These are phyloP conservation scores for Macrocentrus cingulum DNA, from an alignment of 1,140 invertebrate species.

Conservation along the genomic window DNA sequence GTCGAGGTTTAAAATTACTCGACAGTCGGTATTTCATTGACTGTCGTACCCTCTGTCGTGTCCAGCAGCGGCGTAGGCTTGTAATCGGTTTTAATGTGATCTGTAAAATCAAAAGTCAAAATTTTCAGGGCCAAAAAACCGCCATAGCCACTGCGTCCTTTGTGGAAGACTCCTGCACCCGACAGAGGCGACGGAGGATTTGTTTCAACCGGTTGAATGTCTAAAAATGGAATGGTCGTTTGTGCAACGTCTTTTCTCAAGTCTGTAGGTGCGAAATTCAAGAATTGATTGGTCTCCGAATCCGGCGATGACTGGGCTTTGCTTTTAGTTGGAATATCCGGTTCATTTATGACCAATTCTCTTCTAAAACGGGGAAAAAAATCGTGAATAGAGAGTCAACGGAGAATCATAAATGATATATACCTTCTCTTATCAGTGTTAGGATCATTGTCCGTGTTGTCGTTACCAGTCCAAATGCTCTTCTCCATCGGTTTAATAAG, in stretches of 20 bases:
- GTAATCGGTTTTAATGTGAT: slow-evolving; percentile 61
- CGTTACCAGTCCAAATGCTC: slow-evolving; percentile 78
- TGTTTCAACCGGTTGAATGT: slow-evolving; percentile 71
- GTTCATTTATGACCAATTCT: slow-evolving; percentile 62
- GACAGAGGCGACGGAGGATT: slow-evolving; percentile 65
- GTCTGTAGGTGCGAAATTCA: slow-evolving; percentile 75
- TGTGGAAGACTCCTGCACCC: slow-evolving; percentile 80
- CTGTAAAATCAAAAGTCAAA: slow-evolving; percentile 72
- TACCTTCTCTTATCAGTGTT: slow-evolving; percentile 6
- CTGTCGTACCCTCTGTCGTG: slow-evolving; percentile 34
- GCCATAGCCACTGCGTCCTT: slow-evolving; percentile 69
- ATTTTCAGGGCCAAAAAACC: slow-evolving; percentile 79
- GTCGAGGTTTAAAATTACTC: too few relatives aligned
- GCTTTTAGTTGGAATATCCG: slow-evolving; percentile 70
- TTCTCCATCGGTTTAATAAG: slow-evolving; percentile 63
- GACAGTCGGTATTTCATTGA: neutral
- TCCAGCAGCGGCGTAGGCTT: slow-evolving; percentile 34
- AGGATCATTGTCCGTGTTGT: slow-evolving; percentile 63
- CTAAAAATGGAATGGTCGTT: slow-evolving; percentile 82
- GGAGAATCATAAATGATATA: neutral
- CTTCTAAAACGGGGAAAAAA: slow-evolving; percentile 58
- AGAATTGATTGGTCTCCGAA: slow-evolving; percentile 72
- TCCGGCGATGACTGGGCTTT: slow-evolving; percentile 63
- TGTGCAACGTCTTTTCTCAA: slow-evolving; percentile 81
- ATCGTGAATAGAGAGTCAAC: too few relatives aligned